A percentile compares a stretch with the other conserved stretches of the same genome.
phyloP scores from a whole-genome alignment of 2,797 vertebrate species.

The Ctenopoma multispine region DNA sequence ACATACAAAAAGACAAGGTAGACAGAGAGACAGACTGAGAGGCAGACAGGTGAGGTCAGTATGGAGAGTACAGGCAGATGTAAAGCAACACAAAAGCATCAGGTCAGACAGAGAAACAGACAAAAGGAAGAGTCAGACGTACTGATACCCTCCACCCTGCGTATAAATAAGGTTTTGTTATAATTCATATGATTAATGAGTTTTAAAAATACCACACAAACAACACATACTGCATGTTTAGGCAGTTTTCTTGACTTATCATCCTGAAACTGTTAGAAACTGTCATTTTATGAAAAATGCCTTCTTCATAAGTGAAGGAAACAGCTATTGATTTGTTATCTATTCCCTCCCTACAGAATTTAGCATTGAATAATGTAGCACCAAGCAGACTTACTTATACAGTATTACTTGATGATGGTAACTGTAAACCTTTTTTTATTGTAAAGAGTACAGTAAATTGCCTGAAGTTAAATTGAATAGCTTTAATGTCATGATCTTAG shows the following conservation, averaged over 20 bases:
- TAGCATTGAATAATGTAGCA: constrained; percentile 89
- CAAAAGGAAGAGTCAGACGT: constrained; percentile 16
- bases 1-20: constrained; percentile 23
- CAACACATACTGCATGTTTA: neutral
- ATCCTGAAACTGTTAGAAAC: neutral
- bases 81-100: constrained; percentile 29
- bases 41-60: constrained; percentile 30
- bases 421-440: constrained; percentile 84
- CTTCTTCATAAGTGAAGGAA: constrained; percentile 91
- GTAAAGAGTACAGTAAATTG: constrained; percentile 85
- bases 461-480: constrained; percentile 85
- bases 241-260: neutral
- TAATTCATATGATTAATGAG: neutral
- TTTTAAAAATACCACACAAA: neutral
- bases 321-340: constrained; percentile 95
- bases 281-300: constrained; percentile 91
- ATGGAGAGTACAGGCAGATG: constrained; percentile 26
- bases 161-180: neutral
- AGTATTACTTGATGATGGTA: constrained; percentile 85
- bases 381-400: constrained; percentile 83
- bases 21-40: constrained; percentile 45
- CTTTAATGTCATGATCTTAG: constrained; percentile 92
- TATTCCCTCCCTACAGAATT: constrained; percentile 91
- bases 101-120: constrained; percentile 42
- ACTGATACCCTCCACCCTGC: neutral